Evolutionary conservation across 2,888 invertebrate species (phyloP), one percentile per base, ranked within the genome.

Genomic region (Boloria selene): DNA sequence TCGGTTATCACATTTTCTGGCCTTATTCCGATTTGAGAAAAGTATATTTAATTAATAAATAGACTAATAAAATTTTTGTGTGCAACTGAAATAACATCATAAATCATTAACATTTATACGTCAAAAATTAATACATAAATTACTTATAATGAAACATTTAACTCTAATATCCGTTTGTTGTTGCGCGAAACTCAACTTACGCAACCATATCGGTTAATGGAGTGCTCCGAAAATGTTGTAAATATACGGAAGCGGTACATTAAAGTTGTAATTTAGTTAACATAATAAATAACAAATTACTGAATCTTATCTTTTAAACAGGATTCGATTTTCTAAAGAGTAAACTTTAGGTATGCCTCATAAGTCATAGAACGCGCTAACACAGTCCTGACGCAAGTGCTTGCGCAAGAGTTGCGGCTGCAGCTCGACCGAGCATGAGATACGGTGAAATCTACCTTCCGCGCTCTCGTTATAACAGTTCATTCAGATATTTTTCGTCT

Each of bases 401-500:
- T 70, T 70, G 67, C 69, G 69, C 69, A 71, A 69, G 68, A 66
- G 6, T 63, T 69, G 64, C 63, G 62, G 50, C 50, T 45, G 58
- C 58, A 61, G 58, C 47, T 50, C 60, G 42, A 18, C 52, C 31
- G 59, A 51, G 50, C 64, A 55, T 58, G 56, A 55, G 61, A 50
- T 56, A 17, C 31, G 26, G 61, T 50, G 65, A 65, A 65, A 65
- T 61, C 22, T 55, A 55, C 61, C 54, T 65, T 58, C 61, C 64
- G 44, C 44, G 51, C 61, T 49, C 49, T 49, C 49, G 38, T 14
- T 31, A 38, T 49, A 31, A 59, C 47, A 59, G 49, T 50, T 38
- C 17, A 47, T 59, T 49, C 49, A 50, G 31, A 45, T 22, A 58
- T 16, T 22, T 14, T 7, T 56, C 22, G 47, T 26, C 13, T 47